Conservation (phyloP, 1,140 invertebrate species). For the Zaprionus vittiger region DNA sequence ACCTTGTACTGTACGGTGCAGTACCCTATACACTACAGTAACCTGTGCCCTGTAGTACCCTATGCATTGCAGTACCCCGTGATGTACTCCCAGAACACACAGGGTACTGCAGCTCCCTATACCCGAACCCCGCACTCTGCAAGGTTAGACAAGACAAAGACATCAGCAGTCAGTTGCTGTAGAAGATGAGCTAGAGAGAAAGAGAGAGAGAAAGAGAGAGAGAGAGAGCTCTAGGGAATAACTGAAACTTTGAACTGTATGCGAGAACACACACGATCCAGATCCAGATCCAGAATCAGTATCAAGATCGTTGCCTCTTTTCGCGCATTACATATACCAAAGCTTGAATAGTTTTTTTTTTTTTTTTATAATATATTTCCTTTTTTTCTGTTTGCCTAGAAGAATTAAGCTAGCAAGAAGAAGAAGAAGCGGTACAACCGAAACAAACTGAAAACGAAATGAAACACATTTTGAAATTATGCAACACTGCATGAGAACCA, state of each 20-base stretch:
- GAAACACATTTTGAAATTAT: not conserved
- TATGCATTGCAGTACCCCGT: too few species aligned
- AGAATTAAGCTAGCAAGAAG: slow-evolving; percentile 23
- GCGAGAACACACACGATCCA: slow-evolving; percentile 11
- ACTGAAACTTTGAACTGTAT: slow-evolving; percentile 36
- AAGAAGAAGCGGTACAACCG: slow-evolving; percentile 24
- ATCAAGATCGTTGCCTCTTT: slow-evolving; percentile 1
- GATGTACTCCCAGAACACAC: too few species aligned
- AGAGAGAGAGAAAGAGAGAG: too few species aligned
- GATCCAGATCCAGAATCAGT: not conserved
- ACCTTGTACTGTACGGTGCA: not conserved
- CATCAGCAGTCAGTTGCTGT: too few species aligned
- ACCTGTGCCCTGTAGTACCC: not conserved
- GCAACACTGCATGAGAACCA: not conserved
- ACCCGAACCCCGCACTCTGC: not conserved
- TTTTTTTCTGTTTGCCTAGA: slow-evolving; percentile 44
- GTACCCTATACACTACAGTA: too few species aligned
- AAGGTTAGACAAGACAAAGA: not conserved
- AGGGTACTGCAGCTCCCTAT: too few species aligned
- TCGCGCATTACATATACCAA: slow-evolving; percentile 69
- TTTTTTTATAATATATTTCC: slow-evolving; percentile 23
- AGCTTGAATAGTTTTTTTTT: slow-evolving; percentile 61
- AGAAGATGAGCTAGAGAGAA: too few species aligned
- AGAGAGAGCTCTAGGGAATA: not conserved
- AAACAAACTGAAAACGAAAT: slow-evolving; percentile 9